Percentiles rank a stretch among this genome's conserved stretches.
phyloP scores from a whole-genome alignment of 2,888 invertebrate genomes.

The Amiota communis region DNA sequence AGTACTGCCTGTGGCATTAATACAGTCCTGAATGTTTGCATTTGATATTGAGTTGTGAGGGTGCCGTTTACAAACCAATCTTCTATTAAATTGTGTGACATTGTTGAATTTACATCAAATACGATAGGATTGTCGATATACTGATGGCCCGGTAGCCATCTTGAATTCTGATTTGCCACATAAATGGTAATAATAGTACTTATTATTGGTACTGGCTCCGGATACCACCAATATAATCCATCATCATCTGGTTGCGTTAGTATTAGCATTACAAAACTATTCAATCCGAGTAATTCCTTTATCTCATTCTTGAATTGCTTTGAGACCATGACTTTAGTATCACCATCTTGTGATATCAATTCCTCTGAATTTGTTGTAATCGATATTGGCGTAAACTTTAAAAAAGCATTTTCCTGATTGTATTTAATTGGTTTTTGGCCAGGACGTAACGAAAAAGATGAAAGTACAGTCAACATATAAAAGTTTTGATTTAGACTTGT shows the following conservation, averaged over 20 bases:
- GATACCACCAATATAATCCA: conserved; percentile 45
- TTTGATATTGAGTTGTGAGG: neutral
- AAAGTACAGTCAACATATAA: conserved; percentile 37
- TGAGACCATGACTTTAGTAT: conserved; percentile 12
- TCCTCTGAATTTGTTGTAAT: neutral
- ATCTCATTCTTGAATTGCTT: conserved; percentile 23
- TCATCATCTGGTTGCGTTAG: conserved; percentile 35
- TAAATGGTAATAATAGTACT: conserved; percentile 32
- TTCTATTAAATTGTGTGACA: neutral
- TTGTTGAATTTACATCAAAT: conserved; percentile 22
- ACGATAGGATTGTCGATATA: conserved; percentile 21
- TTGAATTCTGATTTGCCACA: neutral
- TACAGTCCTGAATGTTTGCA: conserved; percentile 33
- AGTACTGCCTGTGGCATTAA: conserved; percentile 25
- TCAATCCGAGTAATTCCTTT: neutral
- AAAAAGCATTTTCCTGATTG: conserved; percentile 26
- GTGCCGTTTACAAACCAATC: conserved; percentile 28
- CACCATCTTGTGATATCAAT: conserved; percentile 21
- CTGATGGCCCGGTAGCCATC: neutral
- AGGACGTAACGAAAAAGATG: conserved; percentile 22
- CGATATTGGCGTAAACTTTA: neutral
- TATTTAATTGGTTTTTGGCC: neutral
- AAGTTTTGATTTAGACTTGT: conserved; percentile 35
- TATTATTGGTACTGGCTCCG: conserved; percentile 34
- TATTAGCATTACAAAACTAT: conserved; percentile 33